Base-by-base conservation (phyloP, 2,797 vertebrate genomes). In the Sebastes kiyomatsui region DNA sequence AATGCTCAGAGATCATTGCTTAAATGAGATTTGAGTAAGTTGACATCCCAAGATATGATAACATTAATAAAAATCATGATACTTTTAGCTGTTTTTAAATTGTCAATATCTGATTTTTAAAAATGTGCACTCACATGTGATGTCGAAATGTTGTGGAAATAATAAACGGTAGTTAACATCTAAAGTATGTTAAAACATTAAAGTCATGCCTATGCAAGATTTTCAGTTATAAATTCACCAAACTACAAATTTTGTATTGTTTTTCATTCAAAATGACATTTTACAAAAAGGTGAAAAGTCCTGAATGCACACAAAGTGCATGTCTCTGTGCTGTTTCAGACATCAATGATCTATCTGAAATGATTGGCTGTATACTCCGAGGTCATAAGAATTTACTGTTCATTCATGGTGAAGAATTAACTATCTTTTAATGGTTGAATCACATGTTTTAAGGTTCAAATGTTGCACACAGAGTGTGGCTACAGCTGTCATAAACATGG, bases 401-500 rank as follows among this genome's bases (percentile, higher is more conserved):
- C 6, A 52, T 69, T 80, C 55, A 83, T 38, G 52, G 85, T 90
- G 72, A 86, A 84, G 68, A 91, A 87, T 88, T 88, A 90, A 91
- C 91, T 52, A 13, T 58, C 49, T 18, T 83, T 84, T 83, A 79
- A 88, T 85, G 16, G 32, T 23, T 7, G 3, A 77, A 88, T 94
- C 93, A 95, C 88, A 92, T 93, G 92, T 61, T 81, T 79, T 85
- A 35, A 56, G 72, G 81, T 80, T 75, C 76, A 86, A 80, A 82
- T 81, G 46, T 74, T 72, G 23, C 71, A 65, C 58, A 68, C 4
- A 4, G 55, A 38, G 22, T 64, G 59, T 42, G 66, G 61, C 66
- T 75, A 7, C 25, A 68, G 60, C 22, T 38, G 9, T 77, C 86
- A 88, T 94, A 94, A 94, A 95, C 73, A 81, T 58, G 42, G 90